These are phyloP conservation scores for Propithecus deckenii DNA, from an alignment of 2,797 vertebrate genomes.

Conservation along the genomic window DNA sequence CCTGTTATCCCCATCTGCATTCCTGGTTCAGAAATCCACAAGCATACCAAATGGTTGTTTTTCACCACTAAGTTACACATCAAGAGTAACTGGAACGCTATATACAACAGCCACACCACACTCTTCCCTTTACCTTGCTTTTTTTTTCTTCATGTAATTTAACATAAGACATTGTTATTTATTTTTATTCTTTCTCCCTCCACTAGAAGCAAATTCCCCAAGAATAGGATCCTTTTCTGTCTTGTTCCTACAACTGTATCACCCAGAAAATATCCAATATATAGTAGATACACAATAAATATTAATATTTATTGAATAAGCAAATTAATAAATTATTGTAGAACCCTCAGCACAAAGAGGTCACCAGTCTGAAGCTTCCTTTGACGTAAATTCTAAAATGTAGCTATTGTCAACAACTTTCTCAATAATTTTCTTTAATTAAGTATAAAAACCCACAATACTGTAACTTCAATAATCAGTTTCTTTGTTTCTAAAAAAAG, in stretches of 20 bases:
- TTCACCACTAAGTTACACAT: not conserved
- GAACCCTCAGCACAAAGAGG: not conserved
- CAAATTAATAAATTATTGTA: not conserved
- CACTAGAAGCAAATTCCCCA: not conserved
- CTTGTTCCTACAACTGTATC: not conserved
- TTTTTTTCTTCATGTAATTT: not conserved
- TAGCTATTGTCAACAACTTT: not conserved
- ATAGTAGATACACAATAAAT: not conserved
- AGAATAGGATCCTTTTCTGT: not conserved
- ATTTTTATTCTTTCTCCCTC: not conserved
- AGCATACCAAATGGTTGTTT: not conserved
- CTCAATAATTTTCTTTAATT: not conserved
- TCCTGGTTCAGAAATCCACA: not conserved
- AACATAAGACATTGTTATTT: no score
- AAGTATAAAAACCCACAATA: not conserved
- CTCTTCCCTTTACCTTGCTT: not conserved
- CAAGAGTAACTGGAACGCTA: not conserved
- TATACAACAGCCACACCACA: not conserved
- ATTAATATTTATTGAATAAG: not conserved
- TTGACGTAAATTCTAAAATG: not conserved
- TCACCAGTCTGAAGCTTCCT: not conserved
- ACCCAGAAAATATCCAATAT: not conserved
- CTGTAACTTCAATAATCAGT: not conserved
- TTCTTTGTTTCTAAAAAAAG: slow-evolving; percentile 24
- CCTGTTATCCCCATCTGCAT: not conserved